These are phyloP conservation scores for Semnornis frantzii DNA, from an alignment of 2,113 vertebrate species.

Conservation along the genomic window DNA sequence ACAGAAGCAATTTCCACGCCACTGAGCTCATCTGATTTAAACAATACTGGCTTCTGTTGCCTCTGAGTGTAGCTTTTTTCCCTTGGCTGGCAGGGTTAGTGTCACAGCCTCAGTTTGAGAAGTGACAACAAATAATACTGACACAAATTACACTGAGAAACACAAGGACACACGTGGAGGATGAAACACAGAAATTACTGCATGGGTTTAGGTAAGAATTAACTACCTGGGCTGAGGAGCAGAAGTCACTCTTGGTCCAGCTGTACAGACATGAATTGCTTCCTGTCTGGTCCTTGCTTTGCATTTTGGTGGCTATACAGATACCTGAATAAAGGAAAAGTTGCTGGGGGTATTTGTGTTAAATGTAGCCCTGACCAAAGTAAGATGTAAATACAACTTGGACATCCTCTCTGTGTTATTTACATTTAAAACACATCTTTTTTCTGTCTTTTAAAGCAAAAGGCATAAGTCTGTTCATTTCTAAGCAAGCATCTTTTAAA, in stretches of 20 bases:
- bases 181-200: neutral
- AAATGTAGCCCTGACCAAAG: neutral
- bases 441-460: neutral
- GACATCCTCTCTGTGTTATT: neutral
- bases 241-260: neutral
- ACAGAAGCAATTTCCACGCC: slow-evolving; percentile 58
- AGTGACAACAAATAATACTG: slow-evolving; percentile 50
- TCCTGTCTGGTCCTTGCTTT: neutral
- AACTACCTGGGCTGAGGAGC: neutral
- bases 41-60: slow-evolving; percentile 46
- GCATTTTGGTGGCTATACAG: neutral
- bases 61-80: slow-evolving; percentile 50
- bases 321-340: neutral
- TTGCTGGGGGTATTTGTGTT: neutral
- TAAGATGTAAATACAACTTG: neutral
- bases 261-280: neutral
- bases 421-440: neutral
- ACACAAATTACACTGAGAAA: neutral
- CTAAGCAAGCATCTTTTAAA: neutral
- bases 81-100: slow-evolving; percentile 56
- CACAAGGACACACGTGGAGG: slow-evolving; percentile 13
- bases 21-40: slow-evolving; percentile 67
- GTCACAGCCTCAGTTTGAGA: slow-evolving; percentile 48
- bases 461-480: neutral
- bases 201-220: neutral